Evolutionary conservation across 1,140 invertebrate genomes (phyloP).

Genomic region (Trigoniulus corallinus): DNA sequence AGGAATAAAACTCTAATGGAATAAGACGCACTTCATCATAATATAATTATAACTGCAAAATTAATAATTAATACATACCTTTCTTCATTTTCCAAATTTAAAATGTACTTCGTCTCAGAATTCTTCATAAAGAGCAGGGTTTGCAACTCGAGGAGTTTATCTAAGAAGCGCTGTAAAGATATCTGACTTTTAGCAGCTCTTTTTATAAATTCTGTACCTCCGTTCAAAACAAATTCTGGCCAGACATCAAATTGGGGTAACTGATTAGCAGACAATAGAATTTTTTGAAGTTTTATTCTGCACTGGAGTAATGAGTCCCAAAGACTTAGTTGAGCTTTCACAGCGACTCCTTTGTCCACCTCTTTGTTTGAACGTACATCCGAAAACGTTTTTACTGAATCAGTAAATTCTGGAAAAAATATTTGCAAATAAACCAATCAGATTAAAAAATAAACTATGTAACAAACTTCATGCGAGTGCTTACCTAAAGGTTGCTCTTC

Average conservation of each 20-base stretch:
- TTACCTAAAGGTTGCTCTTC: too few species aligned
- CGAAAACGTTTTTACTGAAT: conserved; percentile 15
- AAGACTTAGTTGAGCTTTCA: neutral
- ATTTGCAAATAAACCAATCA: too few species aligned
- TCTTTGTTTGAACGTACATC: conserved; percentile 19
- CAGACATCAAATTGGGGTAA: conserved; percentile 46
- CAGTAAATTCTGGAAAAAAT: too few species aligned
- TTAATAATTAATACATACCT: conserved; percentile 24
- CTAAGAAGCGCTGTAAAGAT: conserved; percentile 42
- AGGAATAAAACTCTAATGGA: conserved; percentile 30
- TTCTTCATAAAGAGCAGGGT: conserved; percentile 38
- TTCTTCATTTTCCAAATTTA: conserved; percentile 9
- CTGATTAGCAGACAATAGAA: conserved; percentile 50
- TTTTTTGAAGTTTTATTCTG: conserved; percentile 62
- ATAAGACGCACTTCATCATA: conserved; percentile 40
- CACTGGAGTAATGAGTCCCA: conserved; percentile 7
- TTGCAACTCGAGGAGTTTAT: conserved; percentile 44
- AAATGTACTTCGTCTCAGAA: conserved; percentile 39
- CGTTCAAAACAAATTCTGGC: conserved; percentile 15
- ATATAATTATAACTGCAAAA: conserved; percentile 33
- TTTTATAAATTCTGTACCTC: too few species aligned
- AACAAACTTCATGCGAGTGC: too few species aligned
- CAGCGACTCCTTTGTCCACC: conserved; percentile 19
- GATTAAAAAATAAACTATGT: too few species aligned
- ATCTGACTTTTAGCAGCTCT: too few species aligned